Evolutionary conservation across 2,888 invertebrate genomes (phyloP).

Genomic region (Torymus tubicola): DNA sequence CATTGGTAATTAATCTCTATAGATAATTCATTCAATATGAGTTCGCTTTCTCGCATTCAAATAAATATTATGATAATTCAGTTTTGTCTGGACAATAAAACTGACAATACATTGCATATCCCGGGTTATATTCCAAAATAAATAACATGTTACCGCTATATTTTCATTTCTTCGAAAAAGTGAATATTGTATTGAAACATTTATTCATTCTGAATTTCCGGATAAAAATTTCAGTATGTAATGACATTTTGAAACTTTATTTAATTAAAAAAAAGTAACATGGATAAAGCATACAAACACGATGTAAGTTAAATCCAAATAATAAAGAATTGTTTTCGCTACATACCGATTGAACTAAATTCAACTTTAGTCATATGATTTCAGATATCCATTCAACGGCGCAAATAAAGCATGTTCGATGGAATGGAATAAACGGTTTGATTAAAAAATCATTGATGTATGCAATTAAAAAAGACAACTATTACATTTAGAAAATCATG

Average conservation of each 20-base stretch:
- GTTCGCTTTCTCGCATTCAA: too few relatives aligned
- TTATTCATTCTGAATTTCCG: conserved; percentile 26
- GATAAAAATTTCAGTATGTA: neutral
- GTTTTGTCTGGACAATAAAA: conserved; percentile 4
- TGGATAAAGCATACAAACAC: neutral
- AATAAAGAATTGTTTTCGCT: neutral
- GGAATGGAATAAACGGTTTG: too few relatives aligned
- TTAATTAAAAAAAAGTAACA: conserved; percentile 4
- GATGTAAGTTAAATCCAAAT: neutral
- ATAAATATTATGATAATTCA: conserved; percentile 17
- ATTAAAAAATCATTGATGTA: too few relatives aligned
- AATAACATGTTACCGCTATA: conserved; percentile 19
- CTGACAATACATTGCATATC: conserved; percentile 7
- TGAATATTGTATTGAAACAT: neutral
- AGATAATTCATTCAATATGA: too few relatives aligned
- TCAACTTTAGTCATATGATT: too few relatives aligned
- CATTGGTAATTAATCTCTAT: too few relatives aligned
- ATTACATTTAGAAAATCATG: too few relatives aligned
- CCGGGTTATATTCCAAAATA: conserved; percentile 20
- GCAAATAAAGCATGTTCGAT: too few relatives aligned
- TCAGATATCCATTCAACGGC: too few relatives aligned
- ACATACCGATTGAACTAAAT: too few relatives aligned
- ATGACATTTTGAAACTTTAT: conserved; percentile 24
- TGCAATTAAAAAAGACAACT: too few relatives aligned
- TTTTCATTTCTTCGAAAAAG: neutral